Base-by-base conservation (phyloP, 2,888 invertebrate genomes). In the Digitonthophagus gazella region DNA sequence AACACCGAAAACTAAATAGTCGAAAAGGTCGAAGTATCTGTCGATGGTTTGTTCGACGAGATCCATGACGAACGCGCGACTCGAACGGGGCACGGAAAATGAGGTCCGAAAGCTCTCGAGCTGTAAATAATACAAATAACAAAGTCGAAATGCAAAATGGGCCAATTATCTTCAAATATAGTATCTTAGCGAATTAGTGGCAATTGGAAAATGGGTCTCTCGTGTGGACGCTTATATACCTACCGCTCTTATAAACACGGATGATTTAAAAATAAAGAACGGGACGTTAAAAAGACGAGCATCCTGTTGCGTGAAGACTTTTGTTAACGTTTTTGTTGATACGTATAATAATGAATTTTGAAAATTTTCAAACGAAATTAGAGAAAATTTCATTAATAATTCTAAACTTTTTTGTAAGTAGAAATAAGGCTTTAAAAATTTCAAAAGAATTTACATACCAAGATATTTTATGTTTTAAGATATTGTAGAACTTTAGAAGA, bases 1-100 rank as follows among this genome's bases (percentile, higher is more conserved):
- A 4, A 82, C 82, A 2, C 86, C 88, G 75, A 91, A 91, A 61
- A 91, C 90, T 54, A 87, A 77, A 76, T 89, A 90, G 80, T 91
- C 91, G 74, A 90, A 80, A 79, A 85, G 82, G 75, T 88, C 88
- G 78, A 90, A 90, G 69, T 80, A 80, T 70, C 77, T 77, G 66
- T 78, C 77, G 15, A 74, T 72, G 63, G 73, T 73, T 58, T 79
- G 76, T 63, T 72, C 71, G 68, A 73, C 67, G 18, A 18, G 20
- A 19, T 61, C 18, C 5, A 44, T 44, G 28, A 44, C 8, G 16
- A 57, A 64, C n/a, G 28, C 20, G 64, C 64, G 57, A 66, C 67
- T 58, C 66, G 64, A 67, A 16, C 22, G 63, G 15, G 4, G 22
- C 19, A 22, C 56, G 15, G 14, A 64, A 56, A 67, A 20, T 28